Percentiles rank a stretch among this genome's conserved stretches.
These are phyloP conservation scores for Leontopithecus rosalia DNA, from an alignment of 2,797 vertebrate genomes.

Conservation along the genomic window DNA sequence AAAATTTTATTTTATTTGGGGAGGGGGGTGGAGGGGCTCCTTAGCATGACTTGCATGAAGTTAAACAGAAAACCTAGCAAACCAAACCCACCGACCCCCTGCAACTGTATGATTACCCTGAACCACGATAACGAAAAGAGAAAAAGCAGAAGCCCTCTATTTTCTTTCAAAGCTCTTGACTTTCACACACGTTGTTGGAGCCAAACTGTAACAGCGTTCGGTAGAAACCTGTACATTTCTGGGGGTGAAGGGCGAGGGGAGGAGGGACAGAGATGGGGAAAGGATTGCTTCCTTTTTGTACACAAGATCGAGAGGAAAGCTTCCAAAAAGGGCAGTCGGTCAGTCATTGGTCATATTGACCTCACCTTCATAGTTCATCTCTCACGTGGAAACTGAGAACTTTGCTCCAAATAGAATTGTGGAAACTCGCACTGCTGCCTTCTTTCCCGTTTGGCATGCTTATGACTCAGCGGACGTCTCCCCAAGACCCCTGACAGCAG, in stretches of 20 bases:
- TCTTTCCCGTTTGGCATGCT: constrained; percentile 89
- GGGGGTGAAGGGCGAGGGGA: not conserved
- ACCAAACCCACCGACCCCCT: constrained; percentile 78
- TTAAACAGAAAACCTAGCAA: constrained; percentile 84
- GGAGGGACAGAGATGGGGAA: not conserved
- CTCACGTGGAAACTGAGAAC: constrained; percentile 83
- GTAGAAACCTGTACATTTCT: constrained; percentile 87
- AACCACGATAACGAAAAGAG: constrained; percentile 76
- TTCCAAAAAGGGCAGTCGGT: constrained; percentile 87
- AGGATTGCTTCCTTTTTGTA: constrained; percentile 90
- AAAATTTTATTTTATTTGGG: constrained; percentile 75
- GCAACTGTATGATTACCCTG: constrained; percentile 91
- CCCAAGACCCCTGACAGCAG: constrained; percentile 82
- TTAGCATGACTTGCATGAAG: constrained; percentile 99
- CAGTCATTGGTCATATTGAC: constrained; percentile 93
- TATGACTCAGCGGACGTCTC: constrained; percentile 86
- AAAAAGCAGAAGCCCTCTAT: constrained; percentile 87
- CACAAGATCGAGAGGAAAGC: constrained; percentile 86
- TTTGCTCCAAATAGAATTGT: constrained; percentile 85
- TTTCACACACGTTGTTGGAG: constrained; percentile 94
- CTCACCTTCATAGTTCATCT: constrained; percentile 86
- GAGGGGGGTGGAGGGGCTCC: constrained; percentile 83
- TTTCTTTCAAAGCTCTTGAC: constrained; percentile 94
- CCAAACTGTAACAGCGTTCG: constrained; percentile 88
- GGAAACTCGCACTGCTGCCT: constrained; percentile 83